These are phyloP conservation scores for Bellardia bayeri DNA, from an alignment of 2,888 invertebrate species.

Conservation along the genomic window DNA sequence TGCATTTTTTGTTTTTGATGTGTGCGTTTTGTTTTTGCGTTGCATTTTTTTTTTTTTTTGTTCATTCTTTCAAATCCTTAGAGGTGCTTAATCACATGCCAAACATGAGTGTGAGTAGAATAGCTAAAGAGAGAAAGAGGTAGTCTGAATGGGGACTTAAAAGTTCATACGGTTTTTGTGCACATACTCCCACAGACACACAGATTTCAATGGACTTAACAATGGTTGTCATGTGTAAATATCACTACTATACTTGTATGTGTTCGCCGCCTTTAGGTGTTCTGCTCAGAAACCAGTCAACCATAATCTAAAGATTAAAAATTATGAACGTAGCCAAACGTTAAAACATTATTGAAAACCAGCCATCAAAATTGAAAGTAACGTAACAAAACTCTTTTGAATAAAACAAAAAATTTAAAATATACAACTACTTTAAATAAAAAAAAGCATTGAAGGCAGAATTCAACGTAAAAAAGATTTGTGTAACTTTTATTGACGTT, in stretches of 20 bases:
- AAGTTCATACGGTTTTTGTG: constrained; percentile 42
- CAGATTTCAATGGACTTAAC: constrained; percentile 11
- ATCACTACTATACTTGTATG: background rate
- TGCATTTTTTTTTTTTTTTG: constrained; percentile 16
- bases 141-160: constrained; percentile 26
- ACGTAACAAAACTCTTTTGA: background rate
- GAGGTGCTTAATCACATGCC: constrained; percentile 18
- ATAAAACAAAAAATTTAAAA: too few species aligned
- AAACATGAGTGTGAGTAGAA: background rate
- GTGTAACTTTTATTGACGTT: too few species aligned
- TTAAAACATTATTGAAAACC: constrained; percentile 1
- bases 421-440: too few species aligned
- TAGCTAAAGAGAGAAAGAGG: background rate
- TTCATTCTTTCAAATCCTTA: constrained; percentile 11
- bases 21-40: constrained; percentile 5
- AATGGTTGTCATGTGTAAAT: constrained; percentile 3
- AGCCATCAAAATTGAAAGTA: background rate
- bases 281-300: constrained; percentile 25
- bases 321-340: constrained; percentile 27
- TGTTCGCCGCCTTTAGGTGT: constrained; percentile 3
- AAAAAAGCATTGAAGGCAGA: too few species aligned
- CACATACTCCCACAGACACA: background rate
- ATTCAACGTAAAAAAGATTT: too few species aligned
- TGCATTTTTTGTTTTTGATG: background rate
- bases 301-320: constrained; percentile 13